phyloP scores from a whole-genome alignment of 1,140 invertebrate genomes.

The Homarus americanus region DNA sequence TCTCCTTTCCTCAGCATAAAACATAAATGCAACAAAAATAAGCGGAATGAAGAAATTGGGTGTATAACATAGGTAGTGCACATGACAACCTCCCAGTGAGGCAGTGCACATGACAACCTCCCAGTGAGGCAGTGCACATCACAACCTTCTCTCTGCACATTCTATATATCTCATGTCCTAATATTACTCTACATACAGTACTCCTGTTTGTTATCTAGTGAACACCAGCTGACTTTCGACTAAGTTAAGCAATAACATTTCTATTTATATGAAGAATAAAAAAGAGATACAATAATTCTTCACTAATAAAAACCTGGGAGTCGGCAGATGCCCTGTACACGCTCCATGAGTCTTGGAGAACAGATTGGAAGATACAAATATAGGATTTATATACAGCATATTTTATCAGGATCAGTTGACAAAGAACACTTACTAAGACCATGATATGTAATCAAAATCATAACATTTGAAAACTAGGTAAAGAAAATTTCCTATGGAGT shows the following conservation, averaged over 20 bases:
- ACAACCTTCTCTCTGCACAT: not conserved
- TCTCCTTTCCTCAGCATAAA: not conserved
- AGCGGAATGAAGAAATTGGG: not conserved
- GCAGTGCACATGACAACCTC: not conserved
- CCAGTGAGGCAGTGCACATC: not conserved
- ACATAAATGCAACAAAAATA: not conserved
- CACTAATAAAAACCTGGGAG: not conserved
- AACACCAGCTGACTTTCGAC: not conserved
- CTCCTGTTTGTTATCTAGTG: not conserved
- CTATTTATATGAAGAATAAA: conserved; percentile 8
- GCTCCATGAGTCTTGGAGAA: not conserved
- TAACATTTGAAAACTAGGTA: not conserved
- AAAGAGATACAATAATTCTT: conserved; percentile 18
- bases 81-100: not conserved
- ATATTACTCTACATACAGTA: not conserved
- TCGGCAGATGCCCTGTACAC: conserved; percentile 2
- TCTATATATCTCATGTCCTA: not conserved
- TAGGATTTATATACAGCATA: conserved; percentile 56
- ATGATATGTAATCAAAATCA: conserved; percentile 13
- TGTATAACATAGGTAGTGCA: not conserved
- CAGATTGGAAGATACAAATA: conserved; percentile 58
- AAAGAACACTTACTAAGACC: conserved; percentile 36
- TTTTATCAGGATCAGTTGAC: conserved; percentile 17
- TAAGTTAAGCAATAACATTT: conserved; percentile 2
- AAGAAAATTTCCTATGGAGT: not conserved